Conservation (phyloP, 92 coral and sea anemone species). For the Siderastrea siderea region DNA sequence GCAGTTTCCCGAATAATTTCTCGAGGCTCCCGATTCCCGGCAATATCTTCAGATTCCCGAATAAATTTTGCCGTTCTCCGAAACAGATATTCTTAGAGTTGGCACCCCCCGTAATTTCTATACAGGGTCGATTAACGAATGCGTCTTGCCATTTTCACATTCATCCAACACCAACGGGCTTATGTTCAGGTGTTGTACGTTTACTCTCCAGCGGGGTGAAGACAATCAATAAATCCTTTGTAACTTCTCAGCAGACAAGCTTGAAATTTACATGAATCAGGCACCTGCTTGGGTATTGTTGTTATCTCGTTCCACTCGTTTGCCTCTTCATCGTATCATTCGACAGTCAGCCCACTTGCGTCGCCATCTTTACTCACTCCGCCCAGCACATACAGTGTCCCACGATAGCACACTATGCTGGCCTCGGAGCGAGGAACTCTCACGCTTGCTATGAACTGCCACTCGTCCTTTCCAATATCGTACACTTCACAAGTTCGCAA, state of each 20-base stretch:
- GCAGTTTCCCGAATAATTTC: too few relatives aligned
- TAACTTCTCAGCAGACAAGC: not conserved
- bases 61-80: too few relatives aligned
- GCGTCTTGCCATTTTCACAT: too few relatives aligned
- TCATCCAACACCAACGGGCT: too few relatives aligned
- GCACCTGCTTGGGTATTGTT: not conserved
- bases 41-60: too few relatives aligned
- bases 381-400: not conserved
- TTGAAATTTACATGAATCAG: slow-evolving; percentile 4
- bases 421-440: not conserved
- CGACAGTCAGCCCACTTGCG: not conserved
- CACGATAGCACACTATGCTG: slow-evolving; percentile 2
- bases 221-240: not conserved
- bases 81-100: too few relatives aligned
- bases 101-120: too few relatives aligned
- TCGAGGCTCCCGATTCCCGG: too few relatives aligned
- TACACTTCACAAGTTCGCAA: not conserved
- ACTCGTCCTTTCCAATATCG: not conserved
- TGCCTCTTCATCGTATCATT: not conserved
- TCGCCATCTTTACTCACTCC: not conserved
- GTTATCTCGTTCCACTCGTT: not conserved
- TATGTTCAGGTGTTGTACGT: not conserved
- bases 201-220: not conserved
- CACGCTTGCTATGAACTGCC: slow-evolving; percentile 17
- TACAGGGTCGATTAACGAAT: too few relatives aligned